Percentiles rank a stretch among this genome's conserved stretches.
These are phyloP conservation scores for Ispidina picta DNA, from an alignment of 2,797 vertebrate species.

Conservation along the genomic window DNA sequence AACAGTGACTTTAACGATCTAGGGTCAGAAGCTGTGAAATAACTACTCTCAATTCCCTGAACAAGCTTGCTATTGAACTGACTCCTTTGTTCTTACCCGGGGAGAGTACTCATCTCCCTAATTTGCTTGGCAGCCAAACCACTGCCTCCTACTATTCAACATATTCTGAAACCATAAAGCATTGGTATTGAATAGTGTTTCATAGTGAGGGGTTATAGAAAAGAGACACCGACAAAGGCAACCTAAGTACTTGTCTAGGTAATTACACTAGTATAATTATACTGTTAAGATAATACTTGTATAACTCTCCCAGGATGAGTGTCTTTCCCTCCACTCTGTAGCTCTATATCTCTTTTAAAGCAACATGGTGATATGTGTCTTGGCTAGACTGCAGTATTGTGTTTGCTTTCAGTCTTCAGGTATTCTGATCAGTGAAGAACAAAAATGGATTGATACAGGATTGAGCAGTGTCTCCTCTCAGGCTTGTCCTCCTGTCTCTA, in stretches of 20 bases:
- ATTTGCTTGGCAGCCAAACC: constrained; percentile 20
- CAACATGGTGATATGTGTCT: neutral
- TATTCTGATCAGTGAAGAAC: neutral
- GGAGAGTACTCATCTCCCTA: neutral
- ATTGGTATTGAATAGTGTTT: neutral
- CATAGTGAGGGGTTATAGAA: neutral
- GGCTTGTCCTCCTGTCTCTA: neutral
- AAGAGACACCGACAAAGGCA: neutral
- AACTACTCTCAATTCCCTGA: neutral
- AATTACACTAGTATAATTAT: constrained; percentile 5
- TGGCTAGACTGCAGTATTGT: neutral
- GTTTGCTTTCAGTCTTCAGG: neutral
- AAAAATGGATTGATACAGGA: neutral
- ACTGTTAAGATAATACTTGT: neutral
- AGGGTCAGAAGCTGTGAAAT: constrained; percentile 30
- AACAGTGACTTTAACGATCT: neutral
- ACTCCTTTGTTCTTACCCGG: neutral
- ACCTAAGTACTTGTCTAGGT: neutral
- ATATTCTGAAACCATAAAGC: neutral
- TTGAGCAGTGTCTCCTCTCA: neutral
- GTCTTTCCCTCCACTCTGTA: neutral
- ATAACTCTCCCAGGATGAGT: neutral
- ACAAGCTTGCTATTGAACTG: neutral
- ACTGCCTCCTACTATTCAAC: constrained; percentile 2
- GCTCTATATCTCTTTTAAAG: neutral